Conservation (phyloP, 2,797 vertebrate genomes). For the Gymnopithys bicolor region DNA sequence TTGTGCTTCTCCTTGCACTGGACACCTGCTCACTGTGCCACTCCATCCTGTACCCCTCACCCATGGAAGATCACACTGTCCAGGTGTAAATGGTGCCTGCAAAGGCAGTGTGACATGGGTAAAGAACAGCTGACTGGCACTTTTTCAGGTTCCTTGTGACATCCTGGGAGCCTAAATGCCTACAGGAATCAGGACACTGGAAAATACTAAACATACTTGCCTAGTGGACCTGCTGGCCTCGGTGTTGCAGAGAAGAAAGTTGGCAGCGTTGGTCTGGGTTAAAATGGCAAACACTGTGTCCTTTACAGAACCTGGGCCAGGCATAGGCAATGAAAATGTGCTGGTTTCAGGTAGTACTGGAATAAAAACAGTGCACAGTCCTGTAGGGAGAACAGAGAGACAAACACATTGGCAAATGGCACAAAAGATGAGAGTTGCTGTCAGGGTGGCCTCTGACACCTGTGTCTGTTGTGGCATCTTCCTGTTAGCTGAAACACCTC, state of each 20-base stretch:
- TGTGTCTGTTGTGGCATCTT: not conserved
- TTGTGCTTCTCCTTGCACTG: not conserved
- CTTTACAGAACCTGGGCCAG: not conserved
- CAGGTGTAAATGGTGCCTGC: not conserved
- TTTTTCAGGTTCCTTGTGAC: not conserved
- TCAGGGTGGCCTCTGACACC: not conserved
- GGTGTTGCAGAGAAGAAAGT: not conserved
- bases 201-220: not conserved
- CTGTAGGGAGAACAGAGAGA: not conserved
- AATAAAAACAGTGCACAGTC: accelerated
- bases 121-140: not conserved
- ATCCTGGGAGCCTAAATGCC: not conserved
- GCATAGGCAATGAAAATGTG: not conserved
- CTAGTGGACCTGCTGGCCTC: not conserved
- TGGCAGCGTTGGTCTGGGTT: accelerated
- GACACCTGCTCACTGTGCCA: accelerated
- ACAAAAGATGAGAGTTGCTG: not conserved
- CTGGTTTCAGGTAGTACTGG: not conserved
- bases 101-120: not conserved
- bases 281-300: not conserved
- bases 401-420: not conserved
- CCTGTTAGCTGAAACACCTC: not conserved
- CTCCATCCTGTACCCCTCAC: not conserved
- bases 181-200: not conserved
- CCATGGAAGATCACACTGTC: not conserved